phyloP scores from a whole-genome alignment of 2,113 vertebrate genomes.

The Chaetops frenatus region DNA sequence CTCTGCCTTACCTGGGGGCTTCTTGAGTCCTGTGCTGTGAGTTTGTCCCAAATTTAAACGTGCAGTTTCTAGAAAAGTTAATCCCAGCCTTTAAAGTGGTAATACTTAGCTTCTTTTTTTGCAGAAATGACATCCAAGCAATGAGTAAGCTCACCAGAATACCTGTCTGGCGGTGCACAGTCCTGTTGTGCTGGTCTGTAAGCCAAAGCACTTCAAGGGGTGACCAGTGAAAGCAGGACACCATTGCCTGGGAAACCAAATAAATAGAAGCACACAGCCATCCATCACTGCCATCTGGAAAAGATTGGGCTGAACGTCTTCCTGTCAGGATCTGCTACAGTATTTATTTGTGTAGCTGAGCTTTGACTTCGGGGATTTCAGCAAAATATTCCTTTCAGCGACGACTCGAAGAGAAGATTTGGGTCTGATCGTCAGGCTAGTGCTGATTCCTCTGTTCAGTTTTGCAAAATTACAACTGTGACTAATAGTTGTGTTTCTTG shows the following conservation, averaged over 20 bases:
- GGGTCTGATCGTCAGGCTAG: conserved; percentile 53
- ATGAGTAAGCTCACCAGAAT: conserved; percentile 34
- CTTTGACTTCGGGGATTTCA: conserved; percentile 66
- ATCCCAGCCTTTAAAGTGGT: background rate
- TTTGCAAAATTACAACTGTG: background rate
- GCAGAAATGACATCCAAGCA: background rate
- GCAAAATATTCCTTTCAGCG: conserved; percentile 68
- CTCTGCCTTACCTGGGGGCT: background rate
- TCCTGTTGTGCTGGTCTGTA: background rate
- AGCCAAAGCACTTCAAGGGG: conserved; percentile 64
- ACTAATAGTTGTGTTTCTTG: background rate
- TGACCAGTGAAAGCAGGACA: conserved; percentile 70
- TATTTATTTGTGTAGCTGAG: conserved; percentile 90
- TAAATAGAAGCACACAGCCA: conserved; percentile 84
- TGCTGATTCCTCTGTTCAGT: conserved; percentile 52
- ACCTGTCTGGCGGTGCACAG: conserved; percentile 20
- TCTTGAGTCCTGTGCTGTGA: background rate
- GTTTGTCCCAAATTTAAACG: background rate
- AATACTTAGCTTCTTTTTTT: background rate
- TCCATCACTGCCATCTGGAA: conserved; percentile 95
- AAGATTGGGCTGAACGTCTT: conserved; percentile 81
- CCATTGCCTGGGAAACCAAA: conserved; percentile 81
- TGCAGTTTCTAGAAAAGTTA: background rate
- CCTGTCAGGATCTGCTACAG: conserved; percentile 75
- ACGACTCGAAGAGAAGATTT: conserved; percentile 68